Evolutionary conservation across 1,140 invertebrate species (phyloP).

Genomic region (Panagrolaimus sp.): DNA sequence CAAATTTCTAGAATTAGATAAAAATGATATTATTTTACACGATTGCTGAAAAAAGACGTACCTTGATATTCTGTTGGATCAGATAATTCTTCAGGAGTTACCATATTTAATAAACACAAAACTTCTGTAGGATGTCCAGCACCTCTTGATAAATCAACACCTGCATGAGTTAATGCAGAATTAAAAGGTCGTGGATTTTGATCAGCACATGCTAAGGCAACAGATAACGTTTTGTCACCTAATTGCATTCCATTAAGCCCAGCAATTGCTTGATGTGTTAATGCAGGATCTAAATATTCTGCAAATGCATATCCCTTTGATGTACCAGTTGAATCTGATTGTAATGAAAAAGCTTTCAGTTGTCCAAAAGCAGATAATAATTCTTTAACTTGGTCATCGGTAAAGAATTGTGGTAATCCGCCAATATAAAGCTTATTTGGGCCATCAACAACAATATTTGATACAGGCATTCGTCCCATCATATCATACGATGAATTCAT

Average conservation of each 20-base stretch:
- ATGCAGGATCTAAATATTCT: constrained; percentile 91
- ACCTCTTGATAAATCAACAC: constrained; percentile 76
- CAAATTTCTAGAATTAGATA: constrained; percentile 86
- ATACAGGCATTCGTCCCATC: constrained; percentile 63
- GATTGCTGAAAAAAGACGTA: constrained; percentile 35
- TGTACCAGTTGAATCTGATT: constrained; percentile 92
- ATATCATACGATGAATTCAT: constrained; percentile 63
- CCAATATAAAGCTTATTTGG: constrained; percentile 97
- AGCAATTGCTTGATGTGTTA: constrained; percentile 97
- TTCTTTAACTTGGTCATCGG: constrained; percentile 96
- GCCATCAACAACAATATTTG: constrained; percentile 86
- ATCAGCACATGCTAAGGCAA: constrained; percentile 83
- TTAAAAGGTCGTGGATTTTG: constrained; percentile 42
- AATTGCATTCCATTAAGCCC: constrained; percentile 98
- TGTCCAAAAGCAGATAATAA: constrained; percentile 89
- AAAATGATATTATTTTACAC: constrained; percentile 7
- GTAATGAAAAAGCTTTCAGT: constrained; percentile 91
- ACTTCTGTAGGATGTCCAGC: constrained; percentile 90
- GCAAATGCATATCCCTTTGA: constrained; percentile 99
- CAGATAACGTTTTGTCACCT: constrained; percentile 93
- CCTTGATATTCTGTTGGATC: constrained; percentile 97
- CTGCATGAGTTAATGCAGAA: constrained; percentile 75
- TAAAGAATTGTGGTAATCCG: constrained; percentile 95
- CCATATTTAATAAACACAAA: constrained; percentile 96
- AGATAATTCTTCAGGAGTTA: constrained; percentile 88